Conservation (phyloP, 2,113 vertebrate genomes). For the Petrocephalus zakoni region DNA sequence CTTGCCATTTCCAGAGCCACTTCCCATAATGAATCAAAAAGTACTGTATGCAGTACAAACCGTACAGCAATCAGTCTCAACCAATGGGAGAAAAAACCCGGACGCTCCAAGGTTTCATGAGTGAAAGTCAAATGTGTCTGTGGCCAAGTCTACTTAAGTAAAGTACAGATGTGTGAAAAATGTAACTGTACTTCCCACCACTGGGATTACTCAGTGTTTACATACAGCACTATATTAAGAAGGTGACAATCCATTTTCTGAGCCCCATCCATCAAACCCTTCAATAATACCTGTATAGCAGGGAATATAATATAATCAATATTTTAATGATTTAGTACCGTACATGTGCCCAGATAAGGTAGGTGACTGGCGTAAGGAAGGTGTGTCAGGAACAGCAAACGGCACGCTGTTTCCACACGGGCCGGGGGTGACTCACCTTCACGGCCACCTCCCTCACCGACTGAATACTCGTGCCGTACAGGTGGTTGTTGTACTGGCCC, state of each 20-base stretch:
- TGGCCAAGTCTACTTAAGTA: neutral
- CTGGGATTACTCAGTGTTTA: neutral
- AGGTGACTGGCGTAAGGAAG: neutral
- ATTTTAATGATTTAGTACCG: neutral
- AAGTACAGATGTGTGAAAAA: too few species aligned
- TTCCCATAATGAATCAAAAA: neutral
- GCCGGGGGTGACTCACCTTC: slow-evolving; percentile 64
- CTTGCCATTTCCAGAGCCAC: neutral
- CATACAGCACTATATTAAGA: neutral
- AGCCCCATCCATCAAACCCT: neutral
- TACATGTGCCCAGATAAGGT: too few species aligned
- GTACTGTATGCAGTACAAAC: neutral
- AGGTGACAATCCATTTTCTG: neutral
- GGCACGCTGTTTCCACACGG: too few species aligned
- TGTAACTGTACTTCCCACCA: neutral
- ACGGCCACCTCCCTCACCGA: slow-evolving; percentile 92
- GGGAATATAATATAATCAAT: too few species aligned
- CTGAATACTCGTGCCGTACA: slow-evolving; percentile 95
- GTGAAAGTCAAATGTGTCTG: neutral
- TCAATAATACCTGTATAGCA: too few species aligned
- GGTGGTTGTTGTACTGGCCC: slow-evolving; percentile 94
- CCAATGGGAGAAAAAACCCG: neutral
- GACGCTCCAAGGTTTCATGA: neutral
- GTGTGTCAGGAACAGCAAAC: neutral
- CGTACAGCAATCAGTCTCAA: neutral